Evolutionary conservation across 2,888 invertebrate genomes (phyloP).

Genomic region (Lepidocyrtinus sp.): DNA sequence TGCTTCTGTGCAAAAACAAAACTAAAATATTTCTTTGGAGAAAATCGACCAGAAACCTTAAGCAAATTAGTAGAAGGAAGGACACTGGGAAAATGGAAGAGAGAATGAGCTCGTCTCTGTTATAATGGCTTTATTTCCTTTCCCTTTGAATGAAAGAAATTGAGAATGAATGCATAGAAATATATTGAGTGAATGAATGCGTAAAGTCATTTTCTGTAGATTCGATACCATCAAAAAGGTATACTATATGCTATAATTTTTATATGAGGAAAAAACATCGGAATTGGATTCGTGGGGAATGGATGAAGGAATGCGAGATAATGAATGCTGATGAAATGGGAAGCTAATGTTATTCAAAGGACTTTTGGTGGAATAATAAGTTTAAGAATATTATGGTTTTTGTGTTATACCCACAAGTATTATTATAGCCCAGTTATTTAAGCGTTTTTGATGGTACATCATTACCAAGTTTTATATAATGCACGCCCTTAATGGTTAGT

Average conservation of each 20-base stretch:
- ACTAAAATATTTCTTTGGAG: no score
- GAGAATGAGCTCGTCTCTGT: no score
- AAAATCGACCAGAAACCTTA: no score
- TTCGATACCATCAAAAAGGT: not conserved
- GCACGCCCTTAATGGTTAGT: conserved; percentile 52
- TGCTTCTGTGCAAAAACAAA: no score
- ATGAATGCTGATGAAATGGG: conserved; percentile 8
- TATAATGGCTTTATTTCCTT: not conserved
- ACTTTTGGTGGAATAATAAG: not conserved
- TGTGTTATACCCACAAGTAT: not conserved
- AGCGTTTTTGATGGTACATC: conserved; percentile 53
- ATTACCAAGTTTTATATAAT: conserved; percentile 52
- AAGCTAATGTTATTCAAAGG: not conserved
- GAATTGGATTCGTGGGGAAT: not conserved
- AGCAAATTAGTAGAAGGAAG: no score
- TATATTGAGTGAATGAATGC: not conserved
- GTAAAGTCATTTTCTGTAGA: not conserved
- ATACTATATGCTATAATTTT: not conserved
- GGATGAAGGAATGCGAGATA: no score
- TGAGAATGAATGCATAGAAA: not conserved
- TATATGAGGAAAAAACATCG: no score
- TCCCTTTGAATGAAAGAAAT: not conserved
- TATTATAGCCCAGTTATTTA: conserved; percentile 21
- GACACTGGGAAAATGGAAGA: no score
- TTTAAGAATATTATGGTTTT: not conserved